A percentile compares a stretch with the other conserved stretches of the same genome.
These are phyloP conservation scores for Melanogrammus aeglefinus DNA, from an alignment of 2,797 vertebrate genomes.

Conservation along the genomic window DNA sequence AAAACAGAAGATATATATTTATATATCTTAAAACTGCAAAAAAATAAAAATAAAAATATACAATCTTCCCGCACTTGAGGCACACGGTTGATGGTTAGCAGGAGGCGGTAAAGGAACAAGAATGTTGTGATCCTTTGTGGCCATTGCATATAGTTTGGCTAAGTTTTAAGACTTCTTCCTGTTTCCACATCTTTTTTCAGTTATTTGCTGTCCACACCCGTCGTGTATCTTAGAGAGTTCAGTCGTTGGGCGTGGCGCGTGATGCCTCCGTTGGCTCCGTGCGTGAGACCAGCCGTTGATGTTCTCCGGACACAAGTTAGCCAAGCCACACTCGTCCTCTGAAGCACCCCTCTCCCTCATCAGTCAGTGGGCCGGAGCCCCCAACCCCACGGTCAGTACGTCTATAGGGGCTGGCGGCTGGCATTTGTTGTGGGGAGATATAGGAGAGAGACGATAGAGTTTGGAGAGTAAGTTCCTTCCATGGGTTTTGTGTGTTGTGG, in stretches of 20 bases:
- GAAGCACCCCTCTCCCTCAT: background rate
- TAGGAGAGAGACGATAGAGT: constrained; percentile 43
- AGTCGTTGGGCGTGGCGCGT: constrained; percentile 25
- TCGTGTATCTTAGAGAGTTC: constrained; percentile 18
- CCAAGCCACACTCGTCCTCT: background rate
- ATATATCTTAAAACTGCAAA: constrained; percentile 46
- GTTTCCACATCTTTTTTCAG: background rate
- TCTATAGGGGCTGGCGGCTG: constrained; percentile 43
- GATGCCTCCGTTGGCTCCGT: constrained; percentile 7
- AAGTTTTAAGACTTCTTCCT: constrained; percentile 42
- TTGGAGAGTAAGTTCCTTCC: constrained; percentile 66
- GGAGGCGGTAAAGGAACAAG: constrained; percentile 25
- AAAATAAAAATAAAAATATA: constrained; percentile 37
- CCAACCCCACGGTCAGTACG: constrained; percentile 9
- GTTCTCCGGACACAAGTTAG: constrained; percentile 17
- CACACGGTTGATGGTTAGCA: constrained; percentile 51
- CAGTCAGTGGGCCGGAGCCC: background rate
- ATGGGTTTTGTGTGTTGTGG: constrained; percentile 59
- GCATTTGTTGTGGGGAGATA: background rate
- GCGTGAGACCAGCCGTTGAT: constrained; percentile 9
- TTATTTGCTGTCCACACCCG: constrained; percentile 20
- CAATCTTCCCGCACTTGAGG: constrained; percentile 64
- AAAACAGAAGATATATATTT: constrained; percentile 35
- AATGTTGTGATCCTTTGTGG: constrained; percentile 49
- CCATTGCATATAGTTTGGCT: constrained; percentile 39